Conservation (phyloP, 2,113 vertebrate genomes). For the Podilymbus podiceps region DNA sequence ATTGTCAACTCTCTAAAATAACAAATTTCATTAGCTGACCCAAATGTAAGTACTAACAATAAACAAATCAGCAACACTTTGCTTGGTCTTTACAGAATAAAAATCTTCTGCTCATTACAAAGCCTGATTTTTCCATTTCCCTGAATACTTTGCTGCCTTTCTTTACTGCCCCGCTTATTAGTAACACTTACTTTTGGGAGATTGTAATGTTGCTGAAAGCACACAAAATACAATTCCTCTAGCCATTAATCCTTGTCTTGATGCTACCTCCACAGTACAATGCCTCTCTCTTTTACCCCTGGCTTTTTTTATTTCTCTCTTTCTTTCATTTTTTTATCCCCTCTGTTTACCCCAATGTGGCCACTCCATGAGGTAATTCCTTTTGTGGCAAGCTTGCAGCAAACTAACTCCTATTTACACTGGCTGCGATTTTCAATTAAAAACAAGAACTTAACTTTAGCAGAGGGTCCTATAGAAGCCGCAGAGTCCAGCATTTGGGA, state of each 20-base stretch:
- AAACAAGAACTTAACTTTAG: conserved; percentile 57
- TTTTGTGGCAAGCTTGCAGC: conserved; percentile 56
- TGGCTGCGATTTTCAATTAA: conserved; percentile 67
- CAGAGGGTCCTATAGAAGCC: neutral
- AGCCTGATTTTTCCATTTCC: conserved; percentile 15
- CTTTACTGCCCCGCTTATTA: conserved; percentile 17
- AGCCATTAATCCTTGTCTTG: conserved; percentile 74
- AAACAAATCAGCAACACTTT: neutral
- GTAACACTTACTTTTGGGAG: conserved; percentile 52
- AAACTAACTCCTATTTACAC: conserved; percentile 58
- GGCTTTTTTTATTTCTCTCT: conserved; percentile 17
- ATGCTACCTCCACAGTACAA: conserved; percentile 61
- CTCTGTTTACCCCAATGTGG: conserved; percentile 38
- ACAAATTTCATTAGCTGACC: neutral
- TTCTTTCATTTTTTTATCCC: neutral
- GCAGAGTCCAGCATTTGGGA: neutral
- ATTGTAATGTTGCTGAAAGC: conserved; percentile 47
- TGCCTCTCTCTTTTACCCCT: conserved; percentile 55
- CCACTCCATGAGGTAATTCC: conserved; percentile 69
- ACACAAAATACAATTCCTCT: conserved; percentile 58
- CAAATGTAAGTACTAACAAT: neutral
- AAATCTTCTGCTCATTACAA: conserved; percentile 4
- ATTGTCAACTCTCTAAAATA: neutral
- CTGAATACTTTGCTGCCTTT: neutral
- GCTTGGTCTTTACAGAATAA: conserved; percentile 10